Evolutionary conservation across 2,797 vertebrate genomes (phyloP).

Genomic region (Chloroceryle amazona): DNA sequence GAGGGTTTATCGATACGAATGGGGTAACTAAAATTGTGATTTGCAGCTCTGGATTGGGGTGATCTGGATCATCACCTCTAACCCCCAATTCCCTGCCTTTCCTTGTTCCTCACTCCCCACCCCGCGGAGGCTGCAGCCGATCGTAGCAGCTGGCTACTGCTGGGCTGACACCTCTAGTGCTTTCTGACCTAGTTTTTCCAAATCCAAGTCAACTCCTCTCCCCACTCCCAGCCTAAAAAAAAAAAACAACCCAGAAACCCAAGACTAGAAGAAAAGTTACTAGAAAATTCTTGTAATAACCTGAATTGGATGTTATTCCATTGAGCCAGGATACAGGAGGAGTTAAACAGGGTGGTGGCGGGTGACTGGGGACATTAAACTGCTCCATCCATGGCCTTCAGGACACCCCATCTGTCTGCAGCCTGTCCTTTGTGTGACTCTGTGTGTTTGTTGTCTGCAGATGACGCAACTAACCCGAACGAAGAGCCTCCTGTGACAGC

Average conservation of each 20-base stretch:
- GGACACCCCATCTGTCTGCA: not conserved
- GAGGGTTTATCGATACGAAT: not conserved
- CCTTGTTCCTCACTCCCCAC: accelerated
- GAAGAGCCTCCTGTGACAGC: slow-evolving; percentile 82
- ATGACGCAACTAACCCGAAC: slow-evolving; percentile 68
- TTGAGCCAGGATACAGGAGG: not conserved
- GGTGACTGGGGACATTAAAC: not conserved
- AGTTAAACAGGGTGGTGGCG: not conserved
- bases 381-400: accelerated
- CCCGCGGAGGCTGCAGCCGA: not conserved
- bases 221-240: not conserved
- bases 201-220: not conserved
- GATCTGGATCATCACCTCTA: not conserved
- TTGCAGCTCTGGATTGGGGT: not conserved
- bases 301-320: accelerated
- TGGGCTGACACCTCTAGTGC: not conserved
- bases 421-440: not conserved
- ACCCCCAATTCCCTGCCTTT: accelerated
- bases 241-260: not conserved
- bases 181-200: not conserved
- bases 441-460: slow-evolving; percentile 67
- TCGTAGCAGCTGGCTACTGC: too few relatives aligned
- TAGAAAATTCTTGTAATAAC: not conserved
- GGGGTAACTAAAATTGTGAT: not conserved
- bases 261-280: accelerated